Conservation (phyloP, 2,888 invertebrate genomes). For the Mechanitis messenoides region DNA sequence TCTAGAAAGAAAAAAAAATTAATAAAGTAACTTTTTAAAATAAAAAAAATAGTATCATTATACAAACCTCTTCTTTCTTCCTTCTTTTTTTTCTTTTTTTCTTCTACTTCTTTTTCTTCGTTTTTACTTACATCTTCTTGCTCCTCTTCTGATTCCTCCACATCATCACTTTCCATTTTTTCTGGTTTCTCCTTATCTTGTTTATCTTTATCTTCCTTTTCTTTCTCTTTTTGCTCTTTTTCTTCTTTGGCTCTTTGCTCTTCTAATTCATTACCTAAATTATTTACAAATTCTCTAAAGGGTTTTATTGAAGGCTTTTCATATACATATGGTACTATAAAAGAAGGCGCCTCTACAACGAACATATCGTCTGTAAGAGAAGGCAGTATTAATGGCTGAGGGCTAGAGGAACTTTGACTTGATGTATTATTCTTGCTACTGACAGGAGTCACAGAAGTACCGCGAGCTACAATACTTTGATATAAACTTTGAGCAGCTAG, state of each 20-base stretch:
- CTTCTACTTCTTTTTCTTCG: slow-evolving; percentile 15
- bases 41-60: slow-evolving; percentile 7
- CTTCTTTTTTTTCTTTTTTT: slow-evolving; percentile 41
- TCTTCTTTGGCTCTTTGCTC: slow-evolving; percentile 77
- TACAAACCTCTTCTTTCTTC: slow-evolving; percentile 50
- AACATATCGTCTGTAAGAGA: slow-evolving; percentile 94
- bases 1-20: slow-evolving; percentile 32
- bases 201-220: slow-evolving; percentile 45
- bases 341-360: slow-evolving; percentile 93
- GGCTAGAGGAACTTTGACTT: slow-evolving; percentile 38
- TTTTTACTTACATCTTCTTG: slow-evolving; percentile 29
- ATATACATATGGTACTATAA: slow-evolving; percentile 95
- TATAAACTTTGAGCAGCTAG: slow-evolving; percentile 80
- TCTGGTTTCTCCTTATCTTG: slow-evolving; percentile 47
- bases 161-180: slow-evolving; percentile 44
- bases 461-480: slow-evolving; percentile 65
- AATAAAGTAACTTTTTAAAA: background rate
- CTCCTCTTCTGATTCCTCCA: slow-evolving; percentile 33
- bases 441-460: slow-evolving; percentile 62
- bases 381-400: slow-evolving; percentile 83
- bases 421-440: slow-evolving; percentile 39
- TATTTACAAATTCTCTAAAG: slow-evolving; percentile 82
- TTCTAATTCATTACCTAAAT: slow-evolving; percentile 79
- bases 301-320: slow-evolving; percentile 90
- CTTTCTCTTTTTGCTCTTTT: slow-evolving; percentile 57